A percentile compares a stretch with the other conserved stretches of the same genome.
Conservation (phyloP, 1,140 invertebrate species). For the Drosophila novamexicana region DNA sequence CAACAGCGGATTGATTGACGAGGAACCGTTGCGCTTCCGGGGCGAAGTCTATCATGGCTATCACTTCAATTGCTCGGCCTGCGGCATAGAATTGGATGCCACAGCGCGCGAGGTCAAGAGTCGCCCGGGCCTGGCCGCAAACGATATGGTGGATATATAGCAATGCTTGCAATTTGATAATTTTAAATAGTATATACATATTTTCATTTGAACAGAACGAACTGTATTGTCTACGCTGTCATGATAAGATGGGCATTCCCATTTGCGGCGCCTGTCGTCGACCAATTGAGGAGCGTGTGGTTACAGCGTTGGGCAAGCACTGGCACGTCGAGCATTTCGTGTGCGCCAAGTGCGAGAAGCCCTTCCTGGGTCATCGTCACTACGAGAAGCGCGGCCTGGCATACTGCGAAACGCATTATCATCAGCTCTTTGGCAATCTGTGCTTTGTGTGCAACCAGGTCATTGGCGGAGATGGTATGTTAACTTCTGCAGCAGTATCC, state of each 20-base stretch:
- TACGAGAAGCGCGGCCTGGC: constrained; percentile 99
- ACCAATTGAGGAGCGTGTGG: constrained; percentile 98
- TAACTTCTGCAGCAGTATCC: background rate
- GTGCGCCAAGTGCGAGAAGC: constrained; percentile 99
- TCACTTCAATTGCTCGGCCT: constrained; percentile 98
- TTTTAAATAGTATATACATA: constrained; percentile 1
- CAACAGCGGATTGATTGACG: constrained; percentile 96
- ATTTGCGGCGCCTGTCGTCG: constrained; percentile 99
- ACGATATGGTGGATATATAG: constrained; percentile 88
- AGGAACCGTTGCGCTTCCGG: constrained; percentile 97
- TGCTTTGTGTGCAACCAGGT: constrained; percentile 99
- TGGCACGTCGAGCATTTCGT: constrained; percentile 99
- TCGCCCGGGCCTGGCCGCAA: constrained; percentile 94
- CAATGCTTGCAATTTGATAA: background rate
- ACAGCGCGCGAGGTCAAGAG: constrained; percentile 98
- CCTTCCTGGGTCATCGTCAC: constrained; percentile 99
- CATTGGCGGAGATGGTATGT: constrained; percentile 96
- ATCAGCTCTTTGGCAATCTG: constrained; percentile 99
- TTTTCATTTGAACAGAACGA: constrained; percentile 87
- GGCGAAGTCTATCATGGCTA: constrained; percentile 99
- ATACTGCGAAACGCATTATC: constrained; percentile 99
- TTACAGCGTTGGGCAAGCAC: constrained; percentile 98
- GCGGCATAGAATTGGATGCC: constrained; percentile 93
- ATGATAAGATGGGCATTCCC: constrained; percentile 99
- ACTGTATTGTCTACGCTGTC: constrained; percentile 98